Evolutionary conservation across 1,140 invertebrate species (phyloP), one percentile per base, ranked within the genome.

Genomic region (Bicyclus anynana): DNA sequence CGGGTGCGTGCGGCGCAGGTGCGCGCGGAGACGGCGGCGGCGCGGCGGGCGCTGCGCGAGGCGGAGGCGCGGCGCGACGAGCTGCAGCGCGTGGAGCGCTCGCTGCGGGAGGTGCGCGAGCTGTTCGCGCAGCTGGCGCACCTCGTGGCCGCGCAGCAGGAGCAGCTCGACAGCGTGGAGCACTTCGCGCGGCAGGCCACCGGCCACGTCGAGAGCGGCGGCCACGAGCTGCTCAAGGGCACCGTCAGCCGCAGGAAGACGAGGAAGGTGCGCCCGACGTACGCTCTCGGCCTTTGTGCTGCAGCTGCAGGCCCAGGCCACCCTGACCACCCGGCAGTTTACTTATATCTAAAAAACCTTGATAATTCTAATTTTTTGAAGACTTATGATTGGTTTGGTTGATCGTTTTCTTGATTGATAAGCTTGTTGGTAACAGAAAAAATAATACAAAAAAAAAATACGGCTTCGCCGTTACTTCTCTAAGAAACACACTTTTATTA

Each of bases 21-120:
- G 84, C 91, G 95, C 67, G 92, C 93, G 70, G 94, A 97, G 72
- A 96, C 95, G 26, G 92, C 92, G 72, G 90, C 93, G 87, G 95
- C 95, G n/a, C 93, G 92, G 79, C 92, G 93, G 77, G 93, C 93
- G 61, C 88, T 98, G 69, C 93, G 93, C 53, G 96, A 97, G 63
- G 94, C 96, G 65, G 92, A 97, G 90, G 94, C 92, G 57, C 90
- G 96, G 53, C 96, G 97, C 76, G 91, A 93, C 58, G 95, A 97
- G 87, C 92, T 97, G 63, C 86, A 95, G 56, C 95, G 96, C 84
- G 90, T 97, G 51, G 96, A 97, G 91, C 94, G 91, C 65, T 93
- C 94, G 65, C 92, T 97, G 61, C 85, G 85, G 62, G 95, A 97
- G 84, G 89, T 98, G 38, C 92, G 93, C 78, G 95, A 96, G 67